phyloP scores from a whole-genome alignment of 37 sponge, comb jelly and placozoan genomes.

The Corticium candelabrum region DNA sequence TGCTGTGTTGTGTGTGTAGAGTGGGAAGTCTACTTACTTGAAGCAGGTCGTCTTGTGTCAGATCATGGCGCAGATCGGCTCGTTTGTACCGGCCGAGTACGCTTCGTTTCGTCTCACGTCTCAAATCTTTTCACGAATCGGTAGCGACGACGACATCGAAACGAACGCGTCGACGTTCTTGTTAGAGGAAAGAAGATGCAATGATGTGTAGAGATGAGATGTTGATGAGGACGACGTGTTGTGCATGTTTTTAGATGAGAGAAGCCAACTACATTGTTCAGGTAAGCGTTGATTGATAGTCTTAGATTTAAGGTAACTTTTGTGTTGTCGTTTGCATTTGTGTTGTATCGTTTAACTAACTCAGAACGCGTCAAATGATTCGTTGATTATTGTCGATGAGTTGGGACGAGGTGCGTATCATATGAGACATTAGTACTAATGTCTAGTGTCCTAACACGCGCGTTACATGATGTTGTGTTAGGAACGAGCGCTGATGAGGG shows the following conservation, averaged over 20 bases:
- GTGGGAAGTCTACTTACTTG: constrained; percentile 77
- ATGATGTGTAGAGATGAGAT: not conserved
- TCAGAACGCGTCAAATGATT: constrained; percentile 10
- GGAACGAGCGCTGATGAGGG: constrained; percentile 96
- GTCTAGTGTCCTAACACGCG: not conserved
- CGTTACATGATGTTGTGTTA: not conserved
- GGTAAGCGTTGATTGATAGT: constrained; percentile 3
- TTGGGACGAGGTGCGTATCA: constrained; percentile 70
- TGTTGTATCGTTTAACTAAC: not conserved
- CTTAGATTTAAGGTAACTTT: not conserved
- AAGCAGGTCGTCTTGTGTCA: constrained; percentile 82
- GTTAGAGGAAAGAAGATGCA: constrained; percentile 56
- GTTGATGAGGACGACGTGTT: not conserved
- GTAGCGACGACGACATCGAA: constrained; percentile 91
- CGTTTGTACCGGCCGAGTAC: constrained; percentile 89
- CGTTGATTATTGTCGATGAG: constrained; percentile 89
- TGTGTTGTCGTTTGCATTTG: not conserved
- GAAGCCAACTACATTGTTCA: constrained; percentile 85
- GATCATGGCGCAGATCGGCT: constrained; percentile 91
- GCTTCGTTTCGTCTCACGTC: constrained; percentile 78
- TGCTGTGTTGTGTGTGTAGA: not conserved
- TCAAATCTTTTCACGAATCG: constrained; percentile 90
- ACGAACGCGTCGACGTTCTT: constrained; percentile 96
- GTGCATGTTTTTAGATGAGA: constrained; percentile 54
- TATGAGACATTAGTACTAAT: too few relatives aligned